Conservation (phyloP, 2,113 vertebrate genomes). For the Sus scrofa region DNA sequence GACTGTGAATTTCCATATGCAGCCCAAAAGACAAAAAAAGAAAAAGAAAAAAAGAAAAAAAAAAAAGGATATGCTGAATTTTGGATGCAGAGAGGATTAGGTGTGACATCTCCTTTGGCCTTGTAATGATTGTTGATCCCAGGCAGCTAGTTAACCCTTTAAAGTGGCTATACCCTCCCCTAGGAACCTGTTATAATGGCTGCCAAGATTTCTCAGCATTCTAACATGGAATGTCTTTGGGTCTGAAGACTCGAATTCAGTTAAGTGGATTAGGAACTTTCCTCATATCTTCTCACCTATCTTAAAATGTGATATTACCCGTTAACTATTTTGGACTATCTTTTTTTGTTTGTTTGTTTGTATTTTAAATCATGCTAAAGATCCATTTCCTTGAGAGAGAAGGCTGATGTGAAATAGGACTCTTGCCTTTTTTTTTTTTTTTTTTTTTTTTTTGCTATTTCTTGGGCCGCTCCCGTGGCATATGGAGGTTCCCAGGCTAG, state of each 20-base stretch:
- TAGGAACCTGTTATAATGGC: background rate
- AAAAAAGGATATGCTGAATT: background rate
- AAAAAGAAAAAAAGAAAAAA: too few relatives aligned
- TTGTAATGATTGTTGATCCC: background rate
- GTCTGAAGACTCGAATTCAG: background rate
- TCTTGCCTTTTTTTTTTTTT: background rate
- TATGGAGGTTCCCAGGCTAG: too few relatives aligned
- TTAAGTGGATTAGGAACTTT: constrained; percentile 12
- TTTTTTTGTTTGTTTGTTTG: constrained; percentile 22
- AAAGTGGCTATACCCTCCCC: background rate
- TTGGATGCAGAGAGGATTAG: background rate
- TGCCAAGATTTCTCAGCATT: background rate
- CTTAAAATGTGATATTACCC: constrained; percentile 58
- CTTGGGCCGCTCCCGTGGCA: too few relatives aligned
- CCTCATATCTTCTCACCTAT: background rate
- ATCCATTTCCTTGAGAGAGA: constrained; percentile 51
- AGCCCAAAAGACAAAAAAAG: too few relatives aligned
- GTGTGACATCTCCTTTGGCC: background rate
- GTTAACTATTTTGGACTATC: constrained; percentile 13
- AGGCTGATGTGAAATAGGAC: constrained; percentile 46
- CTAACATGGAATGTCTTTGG: constrained; percentile 35
- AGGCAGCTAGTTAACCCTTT: background rate
- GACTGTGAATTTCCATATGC: too few relatives aligned
- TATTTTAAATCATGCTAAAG: constrained; percentile 10
- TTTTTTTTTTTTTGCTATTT: too few relatives aligned